Percentiles rank a stretch among this genome's conserved stretches.
Evolutionary conservation across 2,113 vertebrate genomes (phyloP).

Genomic region (Rynchops niger): DNA sequence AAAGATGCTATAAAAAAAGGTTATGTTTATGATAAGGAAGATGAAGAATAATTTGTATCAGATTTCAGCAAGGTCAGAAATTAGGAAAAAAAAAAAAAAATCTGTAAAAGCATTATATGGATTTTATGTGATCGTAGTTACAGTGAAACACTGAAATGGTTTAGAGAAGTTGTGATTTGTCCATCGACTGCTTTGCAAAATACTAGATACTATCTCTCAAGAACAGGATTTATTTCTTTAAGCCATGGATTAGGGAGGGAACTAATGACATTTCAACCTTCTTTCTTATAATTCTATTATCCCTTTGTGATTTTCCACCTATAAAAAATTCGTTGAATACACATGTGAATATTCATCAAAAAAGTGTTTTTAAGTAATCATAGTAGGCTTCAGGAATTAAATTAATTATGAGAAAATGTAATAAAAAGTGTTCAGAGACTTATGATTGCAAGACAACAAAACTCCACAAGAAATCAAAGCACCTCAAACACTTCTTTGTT

Average conservation of each 20-base stretch:
- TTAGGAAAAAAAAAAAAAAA: neutral
- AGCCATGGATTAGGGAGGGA: neutral
- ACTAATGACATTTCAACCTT: neutral
- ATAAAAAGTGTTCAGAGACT: neutral
- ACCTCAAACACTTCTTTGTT: neutral
- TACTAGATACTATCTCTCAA: neutral
- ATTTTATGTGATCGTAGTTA: neutral
- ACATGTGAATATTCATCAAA: neutral
- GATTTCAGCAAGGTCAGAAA: neutral
- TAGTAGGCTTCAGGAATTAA: neutral
- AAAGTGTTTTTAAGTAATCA: neutral
- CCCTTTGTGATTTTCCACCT: neutral
- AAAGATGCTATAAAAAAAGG: neutral
- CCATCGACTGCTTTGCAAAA: neutral
- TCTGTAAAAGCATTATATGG: neutral
- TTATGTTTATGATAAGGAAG: neutral
- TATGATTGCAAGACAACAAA: neutral
- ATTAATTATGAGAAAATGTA: neutral
- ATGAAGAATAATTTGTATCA: neutral
- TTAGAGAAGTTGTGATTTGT: neutral
- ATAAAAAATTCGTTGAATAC: neutral
- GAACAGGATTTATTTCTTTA: neutral
- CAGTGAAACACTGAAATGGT: neutral
- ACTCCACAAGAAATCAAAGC: neutral
- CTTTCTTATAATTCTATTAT: neutral